Percentiles rank a stretch among this genome's conserved stretches.
Evolutionary conservation across 2,113 vertebrate species (phyloP).

Genomic region (Lanius ludovicianus): DNA sequence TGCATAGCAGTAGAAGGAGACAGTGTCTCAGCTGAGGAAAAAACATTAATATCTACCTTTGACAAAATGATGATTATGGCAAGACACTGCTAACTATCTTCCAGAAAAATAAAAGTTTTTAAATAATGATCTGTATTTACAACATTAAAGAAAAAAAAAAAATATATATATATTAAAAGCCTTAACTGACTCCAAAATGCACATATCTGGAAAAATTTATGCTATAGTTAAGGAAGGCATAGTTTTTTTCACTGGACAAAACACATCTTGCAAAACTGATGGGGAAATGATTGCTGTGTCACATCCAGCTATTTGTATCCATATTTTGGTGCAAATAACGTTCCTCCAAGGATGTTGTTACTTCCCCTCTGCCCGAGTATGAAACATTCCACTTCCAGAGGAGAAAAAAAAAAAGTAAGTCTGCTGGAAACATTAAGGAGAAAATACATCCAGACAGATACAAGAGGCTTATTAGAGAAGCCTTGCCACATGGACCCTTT

Average conservation of each 20-base stretch:
- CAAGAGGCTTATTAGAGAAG: background rate
- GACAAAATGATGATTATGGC: background rate
- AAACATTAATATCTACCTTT: background rate
- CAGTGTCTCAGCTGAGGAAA: background rate
- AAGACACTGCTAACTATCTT: background rate
- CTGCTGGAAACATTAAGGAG: background rate
- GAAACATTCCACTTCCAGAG: background rate
- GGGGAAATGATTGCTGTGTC: background rate
- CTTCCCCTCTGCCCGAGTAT: background rate
- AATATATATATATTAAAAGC: background rate
- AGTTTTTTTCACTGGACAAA: background rate
- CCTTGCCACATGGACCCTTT: background rate
- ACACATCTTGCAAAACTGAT: background rate
- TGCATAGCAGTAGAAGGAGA: background rate
- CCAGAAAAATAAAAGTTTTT: background rate
- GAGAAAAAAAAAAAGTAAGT: background rate
- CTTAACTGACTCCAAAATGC: background rate
- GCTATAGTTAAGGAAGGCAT: background rate
- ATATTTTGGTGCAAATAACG: background rate
- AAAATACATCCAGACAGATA: background rate
- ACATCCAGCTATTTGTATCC: background rate
- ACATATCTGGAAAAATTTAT: background rate
- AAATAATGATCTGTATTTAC: background rate
- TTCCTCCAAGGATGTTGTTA: background rate
- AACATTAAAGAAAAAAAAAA: background rate